phyloP scores from a whole-genome alignment of 2,113 vertebrate species.

The Phocoena phocoena region DNA sequence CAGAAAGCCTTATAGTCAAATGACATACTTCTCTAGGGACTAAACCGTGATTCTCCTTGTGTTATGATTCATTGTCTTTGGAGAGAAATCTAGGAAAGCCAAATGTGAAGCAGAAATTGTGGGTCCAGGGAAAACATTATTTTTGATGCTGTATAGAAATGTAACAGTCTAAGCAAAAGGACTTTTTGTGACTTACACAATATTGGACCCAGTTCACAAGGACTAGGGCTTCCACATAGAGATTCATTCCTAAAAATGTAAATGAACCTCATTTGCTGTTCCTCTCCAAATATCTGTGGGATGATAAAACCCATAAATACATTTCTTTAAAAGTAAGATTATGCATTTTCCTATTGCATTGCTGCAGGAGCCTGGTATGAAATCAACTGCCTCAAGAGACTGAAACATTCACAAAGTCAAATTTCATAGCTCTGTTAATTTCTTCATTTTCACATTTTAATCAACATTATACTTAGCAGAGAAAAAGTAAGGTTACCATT shows the following conservation, averaged over 20 bases:
- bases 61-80: background rate
- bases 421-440: background rate
- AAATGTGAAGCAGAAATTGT: background rate
- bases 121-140: background rate
- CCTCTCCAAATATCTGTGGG: background rate
- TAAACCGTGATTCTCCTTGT: background rate
- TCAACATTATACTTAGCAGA: constrained; percentile 50
- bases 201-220: background rate
- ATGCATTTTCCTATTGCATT: background rate
- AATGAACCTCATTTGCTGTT: background rate
- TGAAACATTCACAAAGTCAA: background rate
- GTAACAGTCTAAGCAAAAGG: background rate
- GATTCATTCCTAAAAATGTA: background rate
- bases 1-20: background rate
- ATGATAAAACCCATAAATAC: background rate
- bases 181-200: background rate
- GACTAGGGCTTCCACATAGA: background rate
- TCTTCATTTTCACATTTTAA: constrained; percentile 40
- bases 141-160: background rate
- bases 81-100: background rate
- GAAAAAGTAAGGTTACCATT: constrained; percentile 62
- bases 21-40: background rate
- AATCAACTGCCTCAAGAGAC: background rate
- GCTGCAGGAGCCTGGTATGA: background rate
- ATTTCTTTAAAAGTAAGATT: background rate